A percentile compares a stretch with the other conserved stretches of the same genome.
Conservation (phyloP, 2,113 vertebrate species). For the Erythrolamprus reginae region DNA sequence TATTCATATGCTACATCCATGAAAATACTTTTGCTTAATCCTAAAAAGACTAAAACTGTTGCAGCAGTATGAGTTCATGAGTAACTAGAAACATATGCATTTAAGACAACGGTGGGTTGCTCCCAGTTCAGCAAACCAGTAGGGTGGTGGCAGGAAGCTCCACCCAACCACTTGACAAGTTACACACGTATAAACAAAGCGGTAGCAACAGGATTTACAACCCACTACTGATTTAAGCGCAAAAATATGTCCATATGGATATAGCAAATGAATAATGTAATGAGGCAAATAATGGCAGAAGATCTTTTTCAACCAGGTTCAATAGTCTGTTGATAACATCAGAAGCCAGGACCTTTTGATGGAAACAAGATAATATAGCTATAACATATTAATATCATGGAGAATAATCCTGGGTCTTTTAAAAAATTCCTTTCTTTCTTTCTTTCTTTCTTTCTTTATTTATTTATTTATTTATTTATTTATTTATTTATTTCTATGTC, state of each 20-base stretch:
- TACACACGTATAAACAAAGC: too few species aligned
- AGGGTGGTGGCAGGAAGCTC: too few species aligned
- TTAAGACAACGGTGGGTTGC: too few species aligned
- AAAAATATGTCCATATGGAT: neutral
- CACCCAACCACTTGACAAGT: too few species aligned
- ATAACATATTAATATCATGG: neutral
- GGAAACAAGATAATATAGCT: neutral
- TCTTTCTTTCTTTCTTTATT: too few species aligned
- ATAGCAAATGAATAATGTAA: neutral
- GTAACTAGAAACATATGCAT: too few species aligned
- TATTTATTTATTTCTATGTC: too few species aligned
- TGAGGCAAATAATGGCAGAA: neutral
- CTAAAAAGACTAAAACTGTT: neutral
- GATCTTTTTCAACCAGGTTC: neutral
- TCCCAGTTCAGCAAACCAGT: too few species aligned
- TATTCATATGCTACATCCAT: neutral
- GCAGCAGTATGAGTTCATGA: neutral
- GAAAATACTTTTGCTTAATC: neutral
- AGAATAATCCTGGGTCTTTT: neutral
- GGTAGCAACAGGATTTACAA: too few species aligned
- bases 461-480: too few species aligned
- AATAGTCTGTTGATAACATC: too few species aligned
- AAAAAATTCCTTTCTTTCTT: too few species aligned
- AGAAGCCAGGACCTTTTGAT: neutral
- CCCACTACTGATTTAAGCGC: neutral